Base-by-base conservation (phyloP, 2,113 vertebrate species). In the Pampusana beccarii region DNA sequence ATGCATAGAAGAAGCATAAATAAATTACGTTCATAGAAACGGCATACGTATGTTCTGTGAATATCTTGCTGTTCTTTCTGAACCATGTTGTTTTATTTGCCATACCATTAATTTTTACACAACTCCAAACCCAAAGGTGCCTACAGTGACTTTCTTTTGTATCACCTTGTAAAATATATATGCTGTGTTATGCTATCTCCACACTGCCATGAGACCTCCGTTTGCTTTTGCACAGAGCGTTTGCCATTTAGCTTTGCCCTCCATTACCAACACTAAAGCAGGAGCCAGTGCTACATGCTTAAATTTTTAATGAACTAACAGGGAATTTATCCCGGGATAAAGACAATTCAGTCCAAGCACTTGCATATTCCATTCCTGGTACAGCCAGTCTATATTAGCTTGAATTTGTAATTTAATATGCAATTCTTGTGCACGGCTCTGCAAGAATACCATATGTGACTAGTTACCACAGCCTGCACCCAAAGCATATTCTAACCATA, bases 401-500 rank as follows among this genome's bases (percentile, higher is more conserved):
- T 66, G 72, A 90, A 91, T 90, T 81, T 90, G 77, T 89, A 82
- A 97, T 97, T 98, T 97, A 96, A 88, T 94, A 98, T 95, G 96
- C 96, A 97, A 88, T 96, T 97, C 90, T 57, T 77, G 82, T 61
- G 86, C 90, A 94, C 33, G 61, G 86, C 86, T 97, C 90, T 97
- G 86, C 46, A 10, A 90, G 77, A 93, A 96, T 40, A 84, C 96
- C 98, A 96, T 98, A 97, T 98, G 97, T 86, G 92, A 91, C 95
- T 91, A 90, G 95, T 95, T 98, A 93, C 96, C 96, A 97, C 73
- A 97, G 95, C 92, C 91, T 95, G 95, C 78, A 91, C 91, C 94
- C 95, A 95, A 97, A 94, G 92, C 80, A 78, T 80, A 81, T 50
- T 90, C 96, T 97, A 98, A 86, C 97, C 97, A 98, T 97, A 93